These are phyloP conservation scores for Stictocephala bisonia DNA, from an alignment of 2,888 invertebrate genomes.

Conservation along the genomic window DNA sequence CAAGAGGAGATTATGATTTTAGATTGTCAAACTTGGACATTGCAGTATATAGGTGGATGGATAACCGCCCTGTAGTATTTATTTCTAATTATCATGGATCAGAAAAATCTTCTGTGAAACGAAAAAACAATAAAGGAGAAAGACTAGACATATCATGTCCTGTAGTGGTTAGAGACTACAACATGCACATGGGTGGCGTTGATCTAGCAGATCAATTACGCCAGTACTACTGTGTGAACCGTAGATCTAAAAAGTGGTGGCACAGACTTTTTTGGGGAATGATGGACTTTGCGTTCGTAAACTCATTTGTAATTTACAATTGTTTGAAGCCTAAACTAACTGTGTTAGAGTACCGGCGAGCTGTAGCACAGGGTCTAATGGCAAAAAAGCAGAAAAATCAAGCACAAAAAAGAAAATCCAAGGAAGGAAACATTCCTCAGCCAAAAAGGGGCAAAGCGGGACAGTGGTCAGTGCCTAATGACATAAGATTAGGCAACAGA, in stretches of 20 bases:
- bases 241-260: conserved; percentile 25
- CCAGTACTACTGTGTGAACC: conserved; percentile 24
- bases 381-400: conserved; percentile 15
- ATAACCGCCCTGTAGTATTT: conserved; percentile 30
- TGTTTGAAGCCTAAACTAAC: no score
- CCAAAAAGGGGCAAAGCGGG: conserved; percentile 28
- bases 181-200: conserved; percentile 23
- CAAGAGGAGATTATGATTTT: conserved; percentile 16
- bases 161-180: conserved; percentile 17
- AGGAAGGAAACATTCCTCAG: neutral
- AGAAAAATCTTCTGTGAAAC: neutral
- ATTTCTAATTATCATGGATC: conserved; percentile 27
- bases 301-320: conserved; percentile 15
- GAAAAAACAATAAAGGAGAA: conserved; percentile 11
- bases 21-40: neutral
- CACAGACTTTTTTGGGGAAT: conserved; percentile 43
- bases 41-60: conserved; percentile 21
- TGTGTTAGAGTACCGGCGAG: conserved; percentile 1
- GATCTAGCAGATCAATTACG: conserved; percentile 30
- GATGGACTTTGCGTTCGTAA: conserved; percentile 32
- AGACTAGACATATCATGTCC: conserved; percentile 16
- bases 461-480: conserved; percentile 32
- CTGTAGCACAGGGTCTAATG: conserved; percentile 36
- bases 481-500: conserved; percentile 17
- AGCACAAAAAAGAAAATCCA: neutral